Conservation (phyloP, 2,888 invertebrate genomes). For the Marasmarcha lunaedactyla region DNA sequence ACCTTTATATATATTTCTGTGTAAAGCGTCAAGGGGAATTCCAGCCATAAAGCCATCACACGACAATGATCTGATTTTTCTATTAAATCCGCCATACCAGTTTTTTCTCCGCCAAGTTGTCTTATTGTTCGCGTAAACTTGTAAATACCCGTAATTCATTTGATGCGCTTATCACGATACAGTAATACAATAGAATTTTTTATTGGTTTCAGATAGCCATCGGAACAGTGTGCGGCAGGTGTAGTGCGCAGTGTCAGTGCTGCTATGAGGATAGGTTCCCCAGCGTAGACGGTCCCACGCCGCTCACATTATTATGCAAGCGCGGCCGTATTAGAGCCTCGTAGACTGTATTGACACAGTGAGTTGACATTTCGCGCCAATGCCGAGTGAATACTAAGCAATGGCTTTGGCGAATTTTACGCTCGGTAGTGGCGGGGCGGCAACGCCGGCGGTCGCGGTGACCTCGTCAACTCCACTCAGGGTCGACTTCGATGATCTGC, state of each 20-base stretch:
- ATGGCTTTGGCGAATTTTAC: constrained; percentile 63
- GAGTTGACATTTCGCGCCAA: constrained; percentile 47
- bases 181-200: constrained; percentile 13
- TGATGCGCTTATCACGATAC: not conserved
- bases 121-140: not conserved
- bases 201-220: constrained; percentile 44
- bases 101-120: not conserved
- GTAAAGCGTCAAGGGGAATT: constrained; percentile 37
- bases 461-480: constrained; percentile 41
- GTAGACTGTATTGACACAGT: constrained; percentile 32
- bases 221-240: constrained; percentile 23
- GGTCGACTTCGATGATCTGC: constrained; percentile 47
- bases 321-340: constrained; percentile 28
- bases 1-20: not conserved
- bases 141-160: constrained; percentile 1
- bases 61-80: not conserved
- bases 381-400: constrained; percentile 35
- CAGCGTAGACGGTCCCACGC: constrained; percentile 31
- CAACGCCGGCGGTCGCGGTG: constrained; percentile 39
- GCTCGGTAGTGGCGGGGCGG: constrained; percentile 36
- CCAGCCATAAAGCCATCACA: constrained; percentile 32
- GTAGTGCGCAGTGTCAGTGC: constrained; percentile 33
- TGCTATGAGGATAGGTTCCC: constrained; percentile 39
- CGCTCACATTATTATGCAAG: constrained; percentile 40
- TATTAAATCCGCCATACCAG: not conserved